phyloP scores from a whole-genome alignment of 2,797 vertebrate species.

The Parauchenoglanis ngamensis region DNA sequence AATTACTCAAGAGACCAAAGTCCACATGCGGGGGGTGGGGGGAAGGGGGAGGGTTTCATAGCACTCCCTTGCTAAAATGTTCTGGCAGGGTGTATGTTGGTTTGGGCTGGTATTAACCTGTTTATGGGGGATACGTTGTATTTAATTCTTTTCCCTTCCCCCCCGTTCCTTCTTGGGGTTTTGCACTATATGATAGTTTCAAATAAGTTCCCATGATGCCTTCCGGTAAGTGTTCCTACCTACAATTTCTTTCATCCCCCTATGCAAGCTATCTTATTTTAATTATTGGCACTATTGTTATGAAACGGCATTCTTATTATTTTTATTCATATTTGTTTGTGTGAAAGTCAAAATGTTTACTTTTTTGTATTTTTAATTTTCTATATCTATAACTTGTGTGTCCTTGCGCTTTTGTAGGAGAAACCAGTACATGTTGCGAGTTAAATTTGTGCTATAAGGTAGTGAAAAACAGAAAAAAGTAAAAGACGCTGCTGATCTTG shows the following conservation, averaged over 20 bases:
- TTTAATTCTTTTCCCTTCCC: slow-evolving; percentile 56
- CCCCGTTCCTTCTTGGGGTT: slow-evolving; percentile 76
- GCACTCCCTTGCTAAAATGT: slow-evolving; percentile 35
- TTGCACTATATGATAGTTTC: slow-evolving; percentile 88
- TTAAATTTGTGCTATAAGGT: slow-evolving; percentile 42
- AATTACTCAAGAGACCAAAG: slow-evolving; percentile 82
- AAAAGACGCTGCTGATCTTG: slow-evolving; percentile 46
- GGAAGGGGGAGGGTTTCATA: slow-evolving; percentile 14
- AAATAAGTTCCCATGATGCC: slow-evolving; percentile 79
- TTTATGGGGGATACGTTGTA: slow-evolving; percentile 43
- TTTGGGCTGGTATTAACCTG: slow-evolving; percentile 43
- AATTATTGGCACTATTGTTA: slow-evolving; percentile 82
- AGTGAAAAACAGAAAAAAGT: slow-evolving; percentile 40
- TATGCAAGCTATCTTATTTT: slow-evolving; percentile 81
- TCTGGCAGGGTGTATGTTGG: slow-evolving; percentile 42
- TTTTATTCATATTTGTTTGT: slow-evolving; percentile 69
- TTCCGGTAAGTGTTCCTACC: slow-evolving; percentile 74
- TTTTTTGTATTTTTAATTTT: slow-evolving; percentile 68
- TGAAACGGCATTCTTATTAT: slow-evolving; percentile 75
- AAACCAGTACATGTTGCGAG: slow-evolving; percentile 45
- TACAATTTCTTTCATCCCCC: slow-evolving; percentile 67
- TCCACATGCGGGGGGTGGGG: slow-evolving; percentile 69
- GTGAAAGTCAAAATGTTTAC: slow-evolving; percentile 84
- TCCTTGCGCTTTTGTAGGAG: slow-evolving; percentile 50
- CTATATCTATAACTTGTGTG: slow-evolving; percentile 54